Base-by-base conservation (phyloP, 2,113 vertebrate genomes). In the Nycticebus coucang region DNA sequence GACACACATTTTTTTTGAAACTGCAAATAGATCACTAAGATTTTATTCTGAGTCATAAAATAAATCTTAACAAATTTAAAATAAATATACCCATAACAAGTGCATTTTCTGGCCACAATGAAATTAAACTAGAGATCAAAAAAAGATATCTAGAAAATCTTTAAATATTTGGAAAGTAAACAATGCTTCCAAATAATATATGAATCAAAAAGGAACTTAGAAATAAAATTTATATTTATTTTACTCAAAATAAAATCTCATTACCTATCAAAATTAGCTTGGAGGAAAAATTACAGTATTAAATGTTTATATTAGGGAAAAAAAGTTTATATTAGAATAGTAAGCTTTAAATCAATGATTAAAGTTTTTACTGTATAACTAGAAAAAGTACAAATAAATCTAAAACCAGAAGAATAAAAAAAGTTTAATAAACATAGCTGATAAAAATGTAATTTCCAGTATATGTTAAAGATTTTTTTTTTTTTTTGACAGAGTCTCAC, bases 331-430 rank as follows among this genome's bases (percentile, higher is more conserved):
- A 28, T 77, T 87, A 72, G 19, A 37, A 77, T 64, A 80, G 0
- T 33, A 4, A 5, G 26, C 57, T 30, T 78, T 53, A 82, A 41
- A 45, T 62, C 37, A 90, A 62, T 84, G 37, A 75, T 57, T 18
- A 77, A 89, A 91, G 5, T 5, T 89, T 57, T 55, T 30, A 82
- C 18, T 55, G 74, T 53, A 21, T 45, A 92, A 88, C 7, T 57
- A 91, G 17, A 41, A 92, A 95, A 94, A 77, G 9, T 66, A 19
- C 9, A 72, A 96, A 86, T 57, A 87, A 93, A 68, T 37, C 19
- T 92, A 66, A 69, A 86, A 78, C 7, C 77, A 59, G 21, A 1
- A 64, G 17, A 87, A 90, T 50, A 82, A 94, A 57, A 30, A n/a
- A 81, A 75, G 8, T n/a, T 17, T 41, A 60, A 30, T 35, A 66